These are phyloP conservation scores for Drosophila prosaltans DNA, from an alignment of 1,140 invertebrate species.

Conservation along the genomic window DNA sequence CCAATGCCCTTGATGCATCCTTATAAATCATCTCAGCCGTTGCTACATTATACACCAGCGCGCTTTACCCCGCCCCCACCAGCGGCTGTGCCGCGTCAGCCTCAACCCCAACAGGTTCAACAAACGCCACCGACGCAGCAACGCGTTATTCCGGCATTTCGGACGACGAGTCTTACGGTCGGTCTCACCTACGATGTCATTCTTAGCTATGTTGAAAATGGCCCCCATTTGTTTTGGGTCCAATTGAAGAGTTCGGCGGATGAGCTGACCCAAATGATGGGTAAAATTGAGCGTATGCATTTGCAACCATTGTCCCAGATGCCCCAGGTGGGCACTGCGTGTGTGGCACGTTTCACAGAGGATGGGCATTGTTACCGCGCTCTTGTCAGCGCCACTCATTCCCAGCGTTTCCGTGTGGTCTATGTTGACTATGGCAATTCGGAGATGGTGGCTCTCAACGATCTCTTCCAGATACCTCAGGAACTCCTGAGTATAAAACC, in stretches of 20 bases:
- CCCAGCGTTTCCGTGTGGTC: slow-evolving; percentile 86
- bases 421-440: slow-evolving; percentile 92
- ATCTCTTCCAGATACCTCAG: slow-evolving; percentile 89
- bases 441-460: slow-evolving; percentile 87
- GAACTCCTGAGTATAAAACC: slow-evolving; percentile 88
- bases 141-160: slow-evolving; percentile 78
- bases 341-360: slow-evolving; percentile 87
- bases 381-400: slow-evolving; percentile 88
- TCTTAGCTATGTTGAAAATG: slow-evolving; percentile 90
- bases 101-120: background rate
- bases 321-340: slow-evolving; percentile 87
- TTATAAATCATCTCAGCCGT: slow-evolving; percentile 24
- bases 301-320: slow-evolving; percentile 86
- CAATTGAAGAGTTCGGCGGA: slow-evolving; percentile 86
- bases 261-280: slow-evolving; percentile 87
- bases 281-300: slow-evolving; percentile 86
- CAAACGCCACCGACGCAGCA: slow-evolving; percentile 24
- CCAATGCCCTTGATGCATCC: slow-evolving; percentile 9
- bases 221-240: slow-evolving; percentile 89
- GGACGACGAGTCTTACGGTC: slow-evolving; percentile 85
- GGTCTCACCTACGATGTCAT: slow-evolving; percentile 86
- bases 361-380: slow-evolving; percentile 88
- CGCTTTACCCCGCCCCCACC: slow-evolving; percentile 49
- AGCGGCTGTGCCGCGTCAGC: slow-evolving; percentile 7
- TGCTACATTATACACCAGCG: slow-evolving; percentile 41